Conservation (phyloP, 2,888 invertebrate genomes). For the Sarcophaga carnaria region DNA sequence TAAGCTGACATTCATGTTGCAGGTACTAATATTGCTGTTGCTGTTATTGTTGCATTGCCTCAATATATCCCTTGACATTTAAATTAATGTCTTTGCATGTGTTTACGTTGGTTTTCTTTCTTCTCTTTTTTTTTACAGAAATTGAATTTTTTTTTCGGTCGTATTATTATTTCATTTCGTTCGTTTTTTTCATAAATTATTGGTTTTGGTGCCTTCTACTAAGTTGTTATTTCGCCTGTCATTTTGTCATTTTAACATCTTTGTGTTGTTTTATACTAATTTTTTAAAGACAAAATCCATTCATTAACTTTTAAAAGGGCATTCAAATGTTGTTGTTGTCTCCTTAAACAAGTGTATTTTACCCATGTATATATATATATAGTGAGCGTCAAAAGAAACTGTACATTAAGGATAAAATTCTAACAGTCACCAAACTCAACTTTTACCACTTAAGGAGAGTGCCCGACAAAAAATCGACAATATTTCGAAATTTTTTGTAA, state of each 20-base stretch:
- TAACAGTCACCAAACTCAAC: too few relatives aligned
- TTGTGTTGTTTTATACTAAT: slow-evolving; percentile 59
- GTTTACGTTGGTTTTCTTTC: slow-evolving; percentile 25
- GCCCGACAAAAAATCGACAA: too few relatives aligned
- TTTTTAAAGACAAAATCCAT: slow-evolving; percentile 55
- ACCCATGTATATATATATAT: too few relatives aligned
- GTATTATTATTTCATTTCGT: slow-evolving; percentile 6
- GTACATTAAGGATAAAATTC: too few relatives aligned
- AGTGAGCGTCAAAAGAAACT: too few relatives aligned
- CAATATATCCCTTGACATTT: slow-evolving; percentile 70
- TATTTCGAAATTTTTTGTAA: too few relatives aligned
- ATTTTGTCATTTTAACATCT: slow-evolving; percentile 68
- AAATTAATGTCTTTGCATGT: slow-evolving; percentile 71
- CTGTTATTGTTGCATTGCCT: slow-evolving; percentile 44
- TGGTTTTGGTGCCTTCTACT: slow-evolving; percentile 12
- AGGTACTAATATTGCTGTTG: neutral
- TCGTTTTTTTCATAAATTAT: neutral
- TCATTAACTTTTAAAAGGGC: slow-evolving; percentile 61
- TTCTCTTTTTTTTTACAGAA: slow-evolving; percentile 14
- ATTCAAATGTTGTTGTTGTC: slow-evolving; percentile 40
- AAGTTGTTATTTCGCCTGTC: slow-evolving; percentile 56
- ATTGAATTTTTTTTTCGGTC: slow-evolving; percentile 22
- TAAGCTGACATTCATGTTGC: too few relatives aligned
- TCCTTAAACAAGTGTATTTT: slow-evolving; percentile 47
- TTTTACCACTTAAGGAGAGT: too few relatives aligned